These are phyloP conservation scores for Lichenostomus cassidix DNA, from an alignment of 2,113 vertebrate genomes.

Conservation along the genomic window DNA sequence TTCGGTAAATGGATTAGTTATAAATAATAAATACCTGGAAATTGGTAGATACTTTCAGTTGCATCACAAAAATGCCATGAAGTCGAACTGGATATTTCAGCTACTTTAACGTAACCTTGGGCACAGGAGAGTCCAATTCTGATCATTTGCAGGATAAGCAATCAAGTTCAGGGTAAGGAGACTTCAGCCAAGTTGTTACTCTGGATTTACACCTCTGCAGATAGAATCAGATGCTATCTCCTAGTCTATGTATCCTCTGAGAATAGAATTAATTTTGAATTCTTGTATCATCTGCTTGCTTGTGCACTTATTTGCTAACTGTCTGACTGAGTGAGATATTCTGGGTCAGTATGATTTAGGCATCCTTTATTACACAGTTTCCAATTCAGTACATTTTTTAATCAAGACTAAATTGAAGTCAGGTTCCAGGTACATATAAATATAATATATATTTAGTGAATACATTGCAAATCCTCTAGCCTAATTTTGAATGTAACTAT, in stretches of 20 bases:
- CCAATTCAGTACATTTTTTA: conserved; percentile 69
- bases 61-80: conserved; percentile 49
- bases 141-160: conserved; percentile 40
- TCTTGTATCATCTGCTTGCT: conserved; percentile 64
- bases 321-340: conserved; percentile 64
- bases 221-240: conserved; percentile 45
- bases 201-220: conserved; percentile 53
- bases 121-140: conserved; percentile 42
- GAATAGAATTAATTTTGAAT: conserved; percentile 71
- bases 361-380: conserved; percentile 64
- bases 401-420: conserved; percentile 65
- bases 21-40: conserved; percentile 31
- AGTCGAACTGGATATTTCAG: conserved; percentile 44
- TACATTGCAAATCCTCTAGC: neutral
- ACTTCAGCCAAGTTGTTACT: conserved; percentile 4
- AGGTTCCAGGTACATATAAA: conserved; percentile 41
- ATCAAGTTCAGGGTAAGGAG: conserved; percentile 1
- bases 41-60: neutral
- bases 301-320: conserved; percentile 64
- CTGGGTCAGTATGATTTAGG: conserved; percentile 63
- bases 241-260: conserved; percentile 52
- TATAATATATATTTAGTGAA: conserved; percentile 51
- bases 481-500: conserved; percentile 25
- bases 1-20: conserved; percentile 18
- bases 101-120: conserved; percentile 47